phyloP scores from a whole-genome alignment of 2,113 vertebrate genomes.

The Macquaria ambigua region DNA sequence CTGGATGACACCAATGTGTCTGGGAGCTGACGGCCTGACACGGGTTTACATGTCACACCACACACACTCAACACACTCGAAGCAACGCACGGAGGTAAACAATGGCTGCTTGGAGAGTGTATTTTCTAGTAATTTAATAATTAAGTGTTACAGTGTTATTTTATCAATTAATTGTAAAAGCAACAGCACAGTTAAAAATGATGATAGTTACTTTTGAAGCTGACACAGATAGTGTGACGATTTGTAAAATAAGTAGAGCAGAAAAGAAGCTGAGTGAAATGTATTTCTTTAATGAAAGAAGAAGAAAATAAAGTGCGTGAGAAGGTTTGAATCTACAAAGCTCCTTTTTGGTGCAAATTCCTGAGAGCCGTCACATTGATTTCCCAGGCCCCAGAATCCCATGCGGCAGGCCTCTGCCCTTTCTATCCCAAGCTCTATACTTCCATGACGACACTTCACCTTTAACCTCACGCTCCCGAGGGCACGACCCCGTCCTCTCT shows the following conservation, averaged over 20 bases:
- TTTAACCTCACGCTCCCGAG: constrained; percentile 72
- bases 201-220: constrained; percentile 18
- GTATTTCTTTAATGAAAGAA: constrained; percentile 15
- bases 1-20: constrained; percentile 78
- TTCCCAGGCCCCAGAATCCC: constrained; percentile 77
- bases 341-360: constrained; percentile 48
- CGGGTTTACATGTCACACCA: constrained; percentile 69
- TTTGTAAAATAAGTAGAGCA: constrained; percentile 18
- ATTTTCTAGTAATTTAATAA: constrained; percentile 32
- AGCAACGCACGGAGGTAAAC: constrained; percentile 61
- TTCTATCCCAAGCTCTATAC: constrained; percentile 75
- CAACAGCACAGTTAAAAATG: constrained; percentile 2
- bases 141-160: constrained; percentile 15
- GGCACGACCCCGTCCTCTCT: constrained; percentile 72
- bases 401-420: constrained; percentile 72
- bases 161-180: constrained; percentile 52
- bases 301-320: constrained; percentile 35
- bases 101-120: constrained; percentile 49
- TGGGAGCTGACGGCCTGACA: constrained; percentile 75
- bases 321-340: constrained; percentile 48
- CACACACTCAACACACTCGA: constrained; percentile 51
- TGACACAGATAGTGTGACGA: neutral
- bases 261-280: constrained; percentile 17
- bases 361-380: constrained; percentile 71
- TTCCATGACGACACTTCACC: constrained; percentile 84